A percentile compares a stretch with the other conserved stretches of the same genome.
These are phyloP conservation scores for Poeciliopsis occidentalis DNA, from an alignment of 2,113 vertebrate species.

Conservation along the genomic window DNA sequence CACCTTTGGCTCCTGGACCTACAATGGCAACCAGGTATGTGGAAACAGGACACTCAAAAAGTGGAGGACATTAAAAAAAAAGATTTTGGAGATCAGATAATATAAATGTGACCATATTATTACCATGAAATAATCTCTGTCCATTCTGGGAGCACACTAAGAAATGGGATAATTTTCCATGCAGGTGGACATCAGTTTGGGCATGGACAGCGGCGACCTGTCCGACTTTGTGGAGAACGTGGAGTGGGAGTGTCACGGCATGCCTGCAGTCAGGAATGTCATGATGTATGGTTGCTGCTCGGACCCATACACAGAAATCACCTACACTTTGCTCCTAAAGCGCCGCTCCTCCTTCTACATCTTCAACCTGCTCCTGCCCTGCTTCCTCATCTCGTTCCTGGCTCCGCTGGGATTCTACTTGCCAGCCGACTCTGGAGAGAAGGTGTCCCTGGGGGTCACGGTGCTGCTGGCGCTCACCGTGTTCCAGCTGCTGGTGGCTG, in stretches of 20 bases:
- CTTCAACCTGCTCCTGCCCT: slow-evolving; percentile 94
- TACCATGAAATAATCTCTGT: too few relatives aligned
- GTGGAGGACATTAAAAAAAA: neutral
- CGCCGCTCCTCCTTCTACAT: slow-evolving; percentile 96
- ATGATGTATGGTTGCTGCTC: slow-evolving; percentile 97
- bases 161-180: neutral
- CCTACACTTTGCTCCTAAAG: slow-evolving; percentile 93
- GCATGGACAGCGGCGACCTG: slow-evolving; percentile 90
- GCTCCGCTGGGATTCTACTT: slow-evolving; percentile 96
- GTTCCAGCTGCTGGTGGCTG: slow-evolving; percentile 97
- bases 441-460: slow-evolving; percentile 95
- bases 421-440: slow-evolving; percentile 96
- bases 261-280: slow-evolving; percentile 92
- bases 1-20: slow-evolving; percentile 98
- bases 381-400: slow-evolving; percentile 95
- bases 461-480: slow-evolving; percentile 96
- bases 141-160: too few relatives aligned
- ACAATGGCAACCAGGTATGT: slow-evolving; percentile 95
- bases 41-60: neutral
- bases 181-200: slow-evolving; percentile 85
- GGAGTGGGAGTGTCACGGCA: slow-evolving; percentile 97
- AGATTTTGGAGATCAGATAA: neutral
- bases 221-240: slow-evolving; percentile 97
- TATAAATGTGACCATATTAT: neutral
- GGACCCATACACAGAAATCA: slow-evolving; percentile 96